Evolutionary conservation across 2,797 vertebrate species (phyloP), one percentile per base, ranked within the genome.

Genomic region (Lagodon rhomboides): DNA sequence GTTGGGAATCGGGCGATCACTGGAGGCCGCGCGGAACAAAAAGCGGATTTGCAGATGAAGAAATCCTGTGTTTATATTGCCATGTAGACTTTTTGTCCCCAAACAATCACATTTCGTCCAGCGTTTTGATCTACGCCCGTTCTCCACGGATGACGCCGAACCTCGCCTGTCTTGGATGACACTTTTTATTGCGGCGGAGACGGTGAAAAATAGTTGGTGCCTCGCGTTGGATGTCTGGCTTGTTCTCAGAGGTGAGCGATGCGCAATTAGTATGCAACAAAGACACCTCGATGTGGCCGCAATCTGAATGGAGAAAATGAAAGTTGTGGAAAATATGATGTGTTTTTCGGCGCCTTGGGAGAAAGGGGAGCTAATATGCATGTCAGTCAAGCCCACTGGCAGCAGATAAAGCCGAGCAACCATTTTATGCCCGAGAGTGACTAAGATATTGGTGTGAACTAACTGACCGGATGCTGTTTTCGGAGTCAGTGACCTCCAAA

Each of bases 291-390:
- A 73, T 77, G 86, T 85, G 84, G 90, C 83, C 20, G 69, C 88
- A 91, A 94, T 93, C 84, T 89, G 90, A 92, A 85, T 69, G 46
- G 81, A 88, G 87, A 91, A 93, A 93, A 94, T 93, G 83, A 91
- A 89, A 88, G 81, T 92, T 93, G 83, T 46, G 68, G 84, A 84
- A 93, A 92, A 90, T 91, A 92, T 91, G 87, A 94, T 90, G 92
- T 92, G 86, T 92, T 94, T 94, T 89, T 91, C 73, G n/a, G 90
- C 90, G 93, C 90, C 93, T 88, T 89, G 85, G 92, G 93, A 93
- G 80, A 88, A 82, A 83, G 73, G 81, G 81, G 34, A 90, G 86
- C 86, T 93, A 93, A 93, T 91, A 90, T 89, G 87, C 84, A 79
- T 87, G 92, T 95, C 94, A 93, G 86, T 94, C 92, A 93, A 87